Percentiles rank a stretch among this genome's conserved stretches.
These are phyloP conservation scores for Diorhabda sublineata DNA, from an alignment of 1,140 invertebrate species.

Conservation along the genomic window DNA sequence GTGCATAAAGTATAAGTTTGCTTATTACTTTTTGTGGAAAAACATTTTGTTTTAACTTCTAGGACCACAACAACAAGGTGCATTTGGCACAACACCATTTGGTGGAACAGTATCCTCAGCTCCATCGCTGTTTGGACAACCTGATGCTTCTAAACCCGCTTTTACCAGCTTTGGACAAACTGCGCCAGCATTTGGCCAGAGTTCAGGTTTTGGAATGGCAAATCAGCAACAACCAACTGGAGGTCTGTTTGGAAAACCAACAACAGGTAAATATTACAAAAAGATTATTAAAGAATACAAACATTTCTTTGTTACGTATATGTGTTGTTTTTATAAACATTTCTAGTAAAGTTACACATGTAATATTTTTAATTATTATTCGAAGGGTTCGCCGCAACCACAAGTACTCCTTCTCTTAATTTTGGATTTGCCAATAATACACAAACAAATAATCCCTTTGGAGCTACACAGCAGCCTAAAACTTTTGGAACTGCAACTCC, in stretches of 20 bases:
- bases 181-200: slow-evolving; percentile 46
- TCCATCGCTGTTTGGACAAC: slow-evolving; percentile 50
- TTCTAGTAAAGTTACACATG: too few species aligned
- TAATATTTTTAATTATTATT: neutral
- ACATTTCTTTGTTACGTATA: too few species aligned
- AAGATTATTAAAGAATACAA: too few species aligned
- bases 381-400: slow-evolving; percentile 46
- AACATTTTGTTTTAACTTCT: neutral
- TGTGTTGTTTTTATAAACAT: too few species aligned
- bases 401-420: slow-evolving; percentile 25
- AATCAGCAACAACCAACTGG: slow-evolving; percentile 19
- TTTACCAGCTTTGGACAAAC: slow-evolving; percentile 42
- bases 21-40: neutral
- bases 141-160: slow-evolving; percentile 42
- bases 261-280: neutral
- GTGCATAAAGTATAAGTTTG: neutral
- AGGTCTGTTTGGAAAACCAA: slow-evolving; percentile 30
- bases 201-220: slow-evolving; percentile 35
- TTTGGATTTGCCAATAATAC: slow-evolving; percentile 44
- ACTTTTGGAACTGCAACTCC: slow-evolving; percentile 48
- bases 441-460: slow-evolving; percentile 32
- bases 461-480: slow-evolving; percentile 29
- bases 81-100: slow-evolving; percentile 36
- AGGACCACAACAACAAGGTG: slow-evolving; percentile 33
- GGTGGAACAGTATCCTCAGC: slow-evolving; percentile 38